These are phyloP conservation scores for Ammodytes marinus DNA, from an alignment of 2,113 vertebrate genomes.

Conservation along the genomic window DNA sequence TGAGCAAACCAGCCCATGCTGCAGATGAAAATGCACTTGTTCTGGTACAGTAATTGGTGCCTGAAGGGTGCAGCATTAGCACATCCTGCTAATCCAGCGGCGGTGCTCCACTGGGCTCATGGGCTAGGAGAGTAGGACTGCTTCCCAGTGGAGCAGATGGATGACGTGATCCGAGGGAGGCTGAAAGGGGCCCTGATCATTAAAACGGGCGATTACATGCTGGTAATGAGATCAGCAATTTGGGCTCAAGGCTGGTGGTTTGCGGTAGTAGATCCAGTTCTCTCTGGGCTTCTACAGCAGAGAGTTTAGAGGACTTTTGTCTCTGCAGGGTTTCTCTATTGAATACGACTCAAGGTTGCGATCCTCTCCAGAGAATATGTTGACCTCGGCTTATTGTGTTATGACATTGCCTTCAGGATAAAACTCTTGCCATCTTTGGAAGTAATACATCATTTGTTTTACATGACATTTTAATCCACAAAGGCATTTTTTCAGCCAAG, in stretches of 20 bases:
- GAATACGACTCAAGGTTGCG: conserved; percentile 36
- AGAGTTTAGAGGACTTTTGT: conserved; percentile 46
- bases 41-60: conserved; percentile 75
- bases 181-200: conserved; percentile 61
- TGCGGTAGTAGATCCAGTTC: conserved; percentile 39
- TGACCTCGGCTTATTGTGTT: conserved; percentile 21
- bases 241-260: conserved; percentile 64
- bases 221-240: conserved; percentile 78
- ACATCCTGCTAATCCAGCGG: conserved; percentile 69
- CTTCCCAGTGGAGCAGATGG: conserved; percentile 73
- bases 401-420: conserved; percentile 29
- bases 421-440: not conserved
- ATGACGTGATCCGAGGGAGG: conserved; percentile 64
- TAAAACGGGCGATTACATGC: conserved; percentile 76
- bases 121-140: conserved; percentile 56
- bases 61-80: conserved; percentile 67
- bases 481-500: not conserved
- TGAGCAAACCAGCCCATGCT: conserved; percentile 22
- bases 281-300: conserved; percentile 20
- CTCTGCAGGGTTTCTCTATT: conserved; percentile 12
- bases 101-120: conserved; percentile 61
- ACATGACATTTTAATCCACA: not conserved
- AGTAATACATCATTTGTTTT: not conserved
- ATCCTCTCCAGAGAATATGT: conserved; percentile 17
- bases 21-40: conserved; percentile 68